Evolutionary conservation across 2,113 vertebrate species (phyloP), one percentile per base, ranked within the genome.

Genomic region (Mobula hypostoma): DNA sequence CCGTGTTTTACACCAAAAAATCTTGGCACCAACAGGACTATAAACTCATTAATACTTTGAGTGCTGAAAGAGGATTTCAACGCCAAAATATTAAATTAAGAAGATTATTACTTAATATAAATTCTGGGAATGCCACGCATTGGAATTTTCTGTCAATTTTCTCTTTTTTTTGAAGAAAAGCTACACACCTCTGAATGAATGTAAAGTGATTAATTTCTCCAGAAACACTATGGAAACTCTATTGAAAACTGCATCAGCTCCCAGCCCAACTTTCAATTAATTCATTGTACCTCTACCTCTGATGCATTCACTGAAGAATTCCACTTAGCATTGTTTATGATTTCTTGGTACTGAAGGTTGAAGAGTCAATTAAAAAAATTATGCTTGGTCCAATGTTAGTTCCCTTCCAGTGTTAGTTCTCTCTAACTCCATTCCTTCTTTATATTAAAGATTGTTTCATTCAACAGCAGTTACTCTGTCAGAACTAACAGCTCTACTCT

Each of bases 1-100:
- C 11, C 74, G 70, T 93, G 21, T 36, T 76, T 72, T 74, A 29
- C 40, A 74, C 36, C 24, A 56, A 14, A 70, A 93, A 74, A 93
- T n/a, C 70, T 68, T 21, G 68, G 91, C 36, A 74, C 21, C 68
- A 56, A 74, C 29, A 14, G 68, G 36, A 93, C 9, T 72, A 66
- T 56, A 29, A 93, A 93, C 70, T 74, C 66, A 74, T 93, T 93
- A 56, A 93, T 74, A 27, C 70, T 74, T 56, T 76, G 36, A 74
- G 17, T 29, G 91, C 29, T 76, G 40, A 56, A 92, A 66, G 82
- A 61, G 66, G 40, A 29, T 93, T 93, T 93, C 70, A 74, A 74
- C 24, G 56, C 36, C 36, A 74, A 66, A 93, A 56, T 93, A 93
- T 56, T 48, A 48, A 74, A 74, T 93, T 74, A 93, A 74, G 21